Conservation (phyloP, 2,888 invertebrate genomes). For the Strigamia transsilvanica region DNA sequence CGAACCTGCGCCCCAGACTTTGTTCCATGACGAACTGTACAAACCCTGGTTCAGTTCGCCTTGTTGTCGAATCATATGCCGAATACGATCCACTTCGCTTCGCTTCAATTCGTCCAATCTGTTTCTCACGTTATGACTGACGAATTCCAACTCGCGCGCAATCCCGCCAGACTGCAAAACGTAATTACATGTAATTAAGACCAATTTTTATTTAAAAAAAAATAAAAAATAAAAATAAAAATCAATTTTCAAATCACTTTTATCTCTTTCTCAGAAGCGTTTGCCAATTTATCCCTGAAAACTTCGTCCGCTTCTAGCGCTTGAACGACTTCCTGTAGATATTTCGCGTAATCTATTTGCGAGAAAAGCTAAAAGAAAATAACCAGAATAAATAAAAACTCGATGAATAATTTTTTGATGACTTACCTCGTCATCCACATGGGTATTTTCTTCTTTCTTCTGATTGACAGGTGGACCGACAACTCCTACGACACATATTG, state of each 20-base stretch:
- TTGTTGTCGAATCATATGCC: constrained; percentile 74
- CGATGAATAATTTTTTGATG: no score
- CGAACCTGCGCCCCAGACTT: constrained; percentile 53
- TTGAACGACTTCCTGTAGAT: constrained; percentile 88
- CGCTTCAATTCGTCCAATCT: constrained; percentile 92
- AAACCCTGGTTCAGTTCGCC: constrained; percentile 68
- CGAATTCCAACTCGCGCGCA: constrained; percentile 87
- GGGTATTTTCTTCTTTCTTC: background rate
- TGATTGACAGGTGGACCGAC: constrained; percentile 56
- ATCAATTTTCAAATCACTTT: constrained; percentile 70
- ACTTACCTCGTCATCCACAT: no score
- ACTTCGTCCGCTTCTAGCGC: constrained; percentile 87
- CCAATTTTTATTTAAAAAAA: no score
- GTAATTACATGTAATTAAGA: no score
- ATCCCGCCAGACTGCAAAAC: constrained; percentile 83
- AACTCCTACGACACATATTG: background rate
- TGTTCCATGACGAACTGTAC: constrained; percentile 53
- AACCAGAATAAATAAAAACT: no score
- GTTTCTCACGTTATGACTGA: constrained; percentile 84
- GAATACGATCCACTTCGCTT: constrained; percentile 82
- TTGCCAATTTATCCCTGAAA: constrained; percentile 81
- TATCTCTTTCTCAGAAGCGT: constrained; percentile 83
- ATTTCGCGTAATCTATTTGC: constrained; percentile 82
- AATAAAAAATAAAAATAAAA: background rate
- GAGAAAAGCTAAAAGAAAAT: background rate